Evolutionary conservation across 2,888 invertebrate species (phyloP).

Genomic region (Entomobrya proxima): DNA sequence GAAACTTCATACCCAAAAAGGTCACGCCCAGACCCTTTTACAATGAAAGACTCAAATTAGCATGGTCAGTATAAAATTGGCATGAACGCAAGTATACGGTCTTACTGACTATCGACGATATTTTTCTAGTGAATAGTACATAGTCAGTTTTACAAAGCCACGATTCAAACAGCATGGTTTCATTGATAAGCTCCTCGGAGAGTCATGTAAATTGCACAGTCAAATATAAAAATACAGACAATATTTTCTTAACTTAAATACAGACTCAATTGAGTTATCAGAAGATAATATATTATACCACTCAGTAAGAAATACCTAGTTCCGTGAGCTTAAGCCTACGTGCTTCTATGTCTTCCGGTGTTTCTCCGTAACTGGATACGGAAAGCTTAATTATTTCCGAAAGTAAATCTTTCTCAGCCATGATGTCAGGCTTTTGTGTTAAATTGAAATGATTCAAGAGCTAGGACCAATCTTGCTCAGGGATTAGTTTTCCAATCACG

Average conservation of each 20-base stretch:
- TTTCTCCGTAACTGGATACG: constrained; percentile 22
- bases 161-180: constrained; percentile 37
- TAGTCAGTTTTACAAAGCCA: constrained; percentile 13
- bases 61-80: too few relatives aligned
- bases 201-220: constrained; percentile 61
- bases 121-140: not conserved
- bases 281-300: too few relatives aligned
- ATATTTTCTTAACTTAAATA: too few relatives aligned
- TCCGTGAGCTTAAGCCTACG: not conserved
- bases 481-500: too few relatives aligned
- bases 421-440: too few relatives aligned
- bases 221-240: too few relatives aligned
- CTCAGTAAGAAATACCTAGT: constrained; percentile 9
- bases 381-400: constrained; percentile 26
- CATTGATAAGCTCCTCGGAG: constrained; percentile 30
- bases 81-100: too few relatives aligned
- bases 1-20: constrained; percentile 27
- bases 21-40: not conserved
- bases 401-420: not conserved
- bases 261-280: not conserved
- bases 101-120: constrained; percentile 22
- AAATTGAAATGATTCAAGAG: too few relatives aligned
- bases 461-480: too few relatives aligned
- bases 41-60: not conserved
- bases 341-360: not conserved